Evolutionary conservation across 2,113 vertebrate genomes (phyloP).

Genomic region (Aplodontia rufa): DNA sequence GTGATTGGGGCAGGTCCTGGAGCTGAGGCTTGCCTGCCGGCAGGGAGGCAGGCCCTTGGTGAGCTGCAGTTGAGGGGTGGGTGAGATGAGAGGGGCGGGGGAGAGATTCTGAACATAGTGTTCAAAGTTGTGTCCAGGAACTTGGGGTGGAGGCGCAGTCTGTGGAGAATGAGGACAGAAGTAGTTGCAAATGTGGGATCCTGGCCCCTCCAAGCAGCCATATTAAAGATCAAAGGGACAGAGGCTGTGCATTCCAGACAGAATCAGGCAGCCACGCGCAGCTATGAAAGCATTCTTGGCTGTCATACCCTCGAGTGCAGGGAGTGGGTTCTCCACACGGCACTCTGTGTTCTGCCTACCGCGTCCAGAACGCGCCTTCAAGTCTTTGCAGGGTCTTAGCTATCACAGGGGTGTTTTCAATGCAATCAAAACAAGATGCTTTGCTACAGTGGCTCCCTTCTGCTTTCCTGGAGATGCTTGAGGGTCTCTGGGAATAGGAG

Average conservation of each 20-base stretch:
- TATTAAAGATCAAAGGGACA: slow-evolving; percentile 65
- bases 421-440: slow-evolving; percentile 44
- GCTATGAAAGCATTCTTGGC: slow-evolving; percentile 59
- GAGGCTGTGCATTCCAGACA: slow-evolving; percentile 47
- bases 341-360: not conserved
- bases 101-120: not conserved
- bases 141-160: not conserved
- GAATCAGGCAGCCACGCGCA: not conserved
- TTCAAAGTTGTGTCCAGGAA: slow-evolving; percentile 20
- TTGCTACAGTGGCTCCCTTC: not conserved
- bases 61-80: not conserved
- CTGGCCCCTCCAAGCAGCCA: not conserved
- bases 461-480: not conserved
- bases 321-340: not conserved
- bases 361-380: not conserved
- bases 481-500: not conserved
- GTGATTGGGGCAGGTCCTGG: not conserved
- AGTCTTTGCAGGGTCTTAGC: not conserved
- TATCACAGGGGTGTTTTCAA: slow-evolving; percentile 21
- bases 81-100: not conserved
- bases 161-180: not conserved
- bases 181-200: not conserved
- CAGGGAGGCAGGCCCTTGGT: not conserved
- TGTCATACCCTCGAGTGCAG: not conserved
- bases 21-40: not conserved